Evolutionary conservation across 1,140 invertebrate genomes (phyloP), one percentile per base, ranked within the genome.

Genomic region (Uloborus diversus): DNA sequence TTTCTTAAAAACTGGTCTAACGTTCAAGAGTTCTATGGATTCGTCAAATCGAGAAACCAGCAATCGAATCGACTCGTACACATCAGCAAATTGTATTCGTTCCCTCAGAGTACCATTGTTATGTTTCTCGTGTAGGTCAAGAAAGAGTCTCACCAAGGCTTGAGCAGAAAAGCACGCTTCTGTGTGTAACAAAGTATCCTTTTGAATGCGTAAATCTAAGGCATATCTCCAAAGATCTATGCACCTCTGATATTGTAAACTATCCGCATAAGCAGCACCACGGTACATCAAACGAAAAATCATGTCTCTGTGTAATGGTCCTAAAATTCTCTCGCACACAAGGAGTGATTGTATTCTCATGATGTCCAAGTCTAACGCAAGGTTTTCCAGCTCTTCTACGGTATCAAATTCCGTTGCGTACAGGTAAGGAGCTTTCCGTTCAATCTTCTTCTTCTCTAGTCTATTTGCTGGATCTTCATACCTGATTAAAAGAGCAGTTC

Each of bases 251-350:
- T 94, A 93, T 80, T 93, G 90, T 78, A 94, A 87, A 23, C 93
- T 91, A 86, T 96, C 94, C 1, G 93, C 94, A 87, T 95, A 96
- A 0, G 93, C 91, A 4, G 94, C 95, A 47, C 94, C 94, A 73
- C 94, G 25, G 84, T 89, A 91, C 89, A 91, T 91, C 2, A 91
- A 81, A 37, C 93, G 89, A 79, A 94, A 94, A n/a, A 96, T 89
- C 73, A 92, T 93, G 85, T 96, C 94, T 86, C 94, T 94, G 85
- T 96, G 94, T 82, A 90, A 86, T 5, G 90, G 87, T 4, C 94
- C 94, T 32, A 96, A 87, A 82, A 96, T 92, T 83, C 94, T 88
- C 86, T 94, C 93, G 81, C 92, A 92, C 78, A 96, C 93, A 13
- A 96, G 85, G 56, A 96, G 86, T 84, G 93, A 93, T 85, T 96